Evolutionary conservation across 2,797 vertebrate genomes (phyloP), one percentile per base, ranked within the genome.

Genomic region (Antennarius maculatus): DNA sequence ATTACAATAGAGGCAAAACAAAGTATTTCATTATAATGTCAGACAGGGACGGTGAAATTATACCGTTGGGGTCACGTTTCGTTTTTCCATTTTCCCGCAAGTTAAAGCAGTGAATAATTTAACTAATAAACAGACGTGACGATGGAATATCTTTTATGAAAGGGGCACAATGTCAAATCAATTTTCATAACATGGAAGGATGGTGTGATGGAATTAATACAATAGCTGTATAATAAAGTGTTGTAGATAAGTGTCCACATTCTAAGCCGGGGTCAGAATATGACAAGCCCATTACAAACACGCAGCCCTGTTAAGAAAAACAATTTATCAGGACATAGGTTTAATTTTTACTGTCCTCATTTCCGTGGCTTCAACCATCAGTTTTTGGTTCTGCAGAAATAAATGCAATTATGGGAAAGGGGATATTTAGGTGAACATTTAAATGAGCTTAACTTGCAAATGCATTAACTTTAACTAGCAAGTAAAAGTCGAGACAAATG

Each of bases 121-220:
- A 14, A 55, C 18, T 42, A 66, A 69, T 67, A 57, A 54, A 53
- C 53, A 66, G 50, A 15, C 11, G 17, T 27, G 14, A 37, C 42
- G 10, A 17, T 52, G n/a, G 37, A 69, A 66, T 58, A 23, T 50
- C 47, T 60, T 66, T 66, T 62, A 23, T 70, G 49, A 54, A 54
- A 66, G 43, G 45, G 52, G 61, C 41, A 55, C 15, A 55, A 28
- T 42, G 46, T 71, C 42, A 6, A 52, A 69, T 52, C 23, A 27
- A 47, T 64, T 67, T 73, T 46, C 51, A 55, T 14, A 58, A 53
- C 55, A 61, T 53, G 54, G 69, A 76, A 73, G 57, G 39, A 55
- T 56, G 55, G 43, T 23, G 34, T 45, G 46, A 50, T 34, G 28
- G 49, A 79, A 15, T 43, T 27, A 51, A 12, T 5, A 16, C 23